Percentiles rank a stretch among this genome's conserved stretches.
phyloP scores from a whole-genome alignment of 2,113 vertebrate species.

The Pomatostomus ruficeps region DNA sequence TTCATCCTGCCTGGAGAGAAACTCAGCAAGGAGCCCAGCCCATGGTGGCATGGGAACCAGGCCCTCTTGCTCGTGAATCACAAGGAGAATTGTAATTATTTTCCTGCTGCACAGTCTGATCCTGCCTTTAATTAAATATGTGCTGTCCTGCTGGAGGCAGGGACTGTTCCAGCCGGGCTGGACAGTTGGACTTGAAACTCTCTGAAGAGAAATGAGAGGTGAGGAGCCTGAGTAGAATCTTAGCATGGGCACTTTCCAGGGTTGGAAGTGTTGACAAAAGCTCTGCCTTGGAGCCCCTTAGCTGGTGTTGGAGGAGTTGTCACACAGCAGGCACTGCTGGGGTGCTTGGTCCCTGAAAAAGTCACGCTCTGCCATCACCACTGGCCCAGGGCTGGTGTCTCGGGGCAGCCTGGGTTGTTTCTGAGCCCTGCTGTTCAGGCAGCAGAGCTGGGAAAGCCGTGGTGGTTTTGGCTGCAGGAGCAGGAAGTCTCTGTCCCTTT shows the following conservation, averaged over 20 bases:
- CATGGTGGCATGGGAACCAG: neutral
- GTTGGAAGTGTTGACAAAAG: neutral
- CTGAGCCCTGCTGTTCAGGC: rapidly evolving
- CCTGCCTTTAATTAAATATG: neutral
- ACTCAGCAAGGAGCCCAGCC: neutral
- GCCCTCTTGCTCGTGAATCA: neutral
- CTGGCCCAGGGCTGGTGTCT: neutral
- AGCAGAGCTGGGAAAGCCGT: neutral
- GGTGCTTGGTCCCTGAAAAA: no score
- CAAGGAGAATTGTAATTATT: neutral
- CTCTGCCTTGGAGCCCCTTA: neutral
- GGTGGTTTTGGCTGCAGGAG: neutral
- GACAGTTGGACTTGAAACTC: neutral
- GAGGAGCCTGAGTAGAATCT: neutral
- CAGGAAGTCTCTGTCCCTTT: neutral
- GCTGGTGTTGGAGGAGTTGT: neutral
- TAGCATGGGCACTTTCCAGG: neutral
- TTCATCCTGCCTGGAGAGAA: neutral
- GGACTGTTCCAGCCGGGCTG: neutral
- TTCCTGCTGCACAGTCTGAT: neutral
- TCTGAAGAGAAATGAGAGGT: neutral
- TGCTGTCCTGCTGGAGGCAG: neutral
- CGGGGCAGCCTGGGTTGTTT: neutral
- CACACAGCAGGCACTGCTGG: neutral
- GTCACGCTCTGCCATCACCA: no score